Conservation (phyloP, 2,797 vertebrate species). For the Garrulus glandarius region DNA sequence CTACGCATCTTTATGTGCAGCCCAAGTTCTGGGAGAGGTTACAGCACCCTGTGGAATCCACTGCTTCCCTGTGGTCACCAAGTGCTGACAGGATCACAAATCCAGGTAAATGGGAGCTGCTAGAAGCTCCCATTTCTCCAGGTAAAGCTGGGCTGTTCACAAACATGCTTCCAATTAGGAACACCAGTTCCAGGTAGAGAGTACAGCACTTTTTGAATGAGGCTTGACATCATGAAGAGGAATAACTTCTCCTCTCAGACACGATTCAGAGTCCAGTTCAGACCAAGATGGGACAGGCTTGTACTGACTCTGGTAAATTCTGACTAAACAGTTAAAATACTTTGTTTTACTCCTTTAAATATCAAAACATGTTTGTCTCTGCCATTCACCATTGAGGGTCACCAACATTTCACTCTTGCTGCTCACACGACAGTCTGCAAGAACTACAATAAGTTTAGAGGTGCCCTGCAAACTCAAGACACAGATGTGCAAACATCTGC, state of each 20-base stretch:
- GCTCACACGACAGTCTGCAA: neutral
- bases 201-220: neutral
- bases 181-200: neutral
- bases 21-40: neutral
- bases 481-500: neutral
- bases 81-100: neutral
- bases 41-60: accelerated
- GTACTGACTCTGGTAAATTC: neutral
- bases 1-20: accelerated
- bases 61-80: neutral
- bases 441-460: neutral
- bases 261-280: neutral
- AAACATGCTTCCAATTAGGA: neutral
- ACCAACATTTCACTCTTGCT: neutral
- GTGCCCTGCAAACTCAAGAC: neutral
- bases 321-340: accelerated
- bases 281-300: neutral
- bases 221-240: neutral
- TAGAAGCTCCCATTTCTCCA: neutral
- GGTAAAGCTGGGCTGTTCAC: neutral
- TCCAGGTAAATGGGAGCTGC: neutral
- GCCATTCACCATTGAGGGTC: neutral
- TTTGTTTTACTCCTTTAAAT: neutral
- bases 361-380: neutral
- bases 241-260: neutral